Evolutionary conservation across 2,888 invertebrate species (phyloP), one percentile per base, ranked within the genome.

Genomic region (Eilema griseolum): DNA sequence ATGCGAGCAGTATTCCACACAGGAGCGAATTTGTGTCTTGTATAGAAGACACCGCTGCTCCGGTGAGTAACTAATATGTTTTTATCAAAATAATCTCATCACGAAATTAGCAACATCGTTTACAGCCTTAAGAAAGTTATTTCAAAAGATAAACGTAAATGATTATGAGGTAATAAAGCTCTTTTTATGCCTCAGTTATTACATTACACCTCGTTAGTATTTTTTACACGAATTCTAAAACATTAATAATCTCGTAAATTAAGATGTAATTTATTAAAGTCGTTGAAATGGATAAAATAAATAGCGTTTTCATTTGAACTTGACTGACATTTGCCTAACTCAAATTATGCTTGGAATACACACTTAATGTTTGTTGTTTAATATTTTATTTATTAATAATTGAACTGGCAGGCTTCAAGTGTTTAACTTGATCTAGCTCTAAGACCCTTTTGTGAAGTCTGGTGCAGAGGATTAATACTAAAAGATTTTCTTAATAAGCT

Each of bases 271-370:
- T 61, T 61, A 28, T 10, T 24, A 61, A 61, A 56, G 56, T 67
- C 31, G 20, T 62, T 56, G 56, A 62, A 61, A 56, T 26, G 61
- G n/a, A 56, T 31, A 24, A 67, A 67, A 67, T 61, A 26, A 62
- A 62, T 56, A 56, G 33, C 4, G 20, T 52, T 52, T 33, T 61
- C 10, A 56, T 62, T 56, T 62, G 20, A 60, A 67, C 24, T 66
- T 8, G 26, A 56, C 61, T 67, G 67, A 67, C 52, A 33, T 52
- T 62, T 56, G 61, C 52, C 20, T 56, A 28, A 33, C 24, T n/a
- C 37, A 16, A 62, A 37, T 62, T 23, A 62, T 37, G 10, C 37
- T 62, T 33, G 33, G 23, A 14, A 61, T 67, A 46, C 23, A 61
- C 23, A 28, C 46, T 67, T 61, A 52, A 20, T 28, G 16, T 33